phyloP scores from a whole-genome alignment of 2,113 vertebrate species.

The Erpornis zantholeuca region DNA sequence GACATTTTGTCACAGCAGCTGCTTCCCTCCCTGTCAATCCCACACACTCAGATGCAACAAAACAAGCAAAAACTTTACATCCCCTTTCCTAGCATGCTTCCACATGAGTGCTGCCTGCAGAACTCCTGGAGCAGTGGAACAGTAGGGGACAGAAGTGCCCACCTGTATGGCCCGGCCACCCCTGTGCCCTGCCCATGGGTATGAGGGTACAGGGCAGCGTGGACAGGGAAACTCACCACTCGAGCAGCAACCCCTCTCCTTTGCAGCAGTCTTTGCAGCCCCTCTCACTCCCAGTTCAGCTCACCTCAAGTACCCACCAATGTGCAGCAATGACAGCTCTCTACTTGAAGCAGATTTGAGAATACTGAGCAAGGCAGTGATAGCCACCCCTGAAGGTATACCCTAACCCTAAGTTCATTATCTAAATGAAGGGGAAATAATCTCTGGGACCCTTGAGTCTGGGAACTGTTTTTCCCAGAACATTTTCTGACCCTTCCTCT shows the following conservation, averaged over 20 bases:
- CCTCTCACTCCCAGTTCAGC: not conserved
- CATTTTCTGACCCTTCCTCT: not conserved
- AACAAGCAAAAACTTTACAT: not conserved
- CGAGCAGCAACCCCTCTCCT: rapidly evolving
- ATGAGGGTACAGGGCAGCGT: not conserved
- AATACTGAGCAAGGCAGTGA: not conserved
- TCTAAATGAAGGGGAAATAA: not conserved
- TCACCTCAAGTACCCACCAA: not conserved
- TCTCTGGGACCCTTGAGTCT: not conserved
- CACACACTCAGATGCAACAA: not conserved
- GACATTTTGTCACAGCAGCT: not conserved
- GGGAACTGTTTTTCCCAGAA: not conserved
- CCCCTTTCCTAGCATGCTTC: not conserved
- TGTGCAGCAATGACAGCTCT: rapidly evolving
- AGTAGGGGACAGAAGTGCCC: not conserved
- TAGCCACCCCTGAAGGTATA: not conserved
- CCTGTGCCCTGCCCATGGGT: not conserved
- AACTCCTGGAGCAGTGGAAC: not conserved
- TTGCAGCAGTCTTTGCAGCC: not conserved
- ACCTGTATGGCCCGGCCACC: rapidly evolving
- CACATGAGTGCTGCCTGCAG: not conserved
- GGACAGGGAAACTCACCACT: not conserved
- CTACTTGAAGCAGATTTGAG: not conserved
- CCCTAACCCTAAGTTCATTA: not conserved
- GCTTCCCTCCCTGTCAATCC: not conserved